phyloP scores from a whole-genome alignment of 1,140 invertebrate genomes.

The Chironomus striatipennis region DNA sequence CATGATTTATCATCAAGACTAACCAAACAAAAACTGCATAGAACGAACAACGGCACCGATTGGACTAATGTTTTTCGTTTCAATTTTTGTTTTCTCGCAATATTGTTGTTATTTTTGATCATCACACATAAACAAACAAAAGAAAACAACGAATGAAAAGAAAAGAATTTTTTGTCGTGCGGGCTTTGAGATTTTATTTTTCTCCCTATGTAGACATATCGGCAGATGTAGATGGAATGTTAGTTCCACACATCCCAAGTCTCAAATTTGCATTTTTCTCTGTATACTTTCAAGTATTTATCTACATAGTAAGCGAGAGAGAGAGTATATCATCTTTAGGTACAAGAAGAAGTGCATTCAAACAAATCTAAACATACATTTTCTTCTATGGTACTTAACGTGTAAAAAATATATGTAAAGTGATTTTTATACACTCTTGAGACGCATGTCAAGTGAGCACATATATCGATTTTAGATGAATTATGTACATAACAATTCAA shows the following conservation, averaged over 20 bases:
- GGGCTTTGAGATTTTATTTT: background rate
- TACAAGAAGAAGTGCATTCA: too few species aligned
- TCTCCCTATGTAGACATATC: background rate
- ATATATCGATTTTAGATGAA: too few species aligned
- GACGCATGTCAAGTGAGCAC: too few species aligned
- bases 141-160: conserved; percentile 10
- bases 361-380: too few species aligned
- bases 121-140: background rate
- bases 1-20: background rate
- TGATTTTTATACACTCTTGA: too few species aligned
- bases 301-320: background rate
- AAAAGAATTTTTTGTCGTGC: background rate
- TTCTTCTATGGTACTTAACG: too few species aligned
- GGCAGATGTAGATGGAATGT: background rate
- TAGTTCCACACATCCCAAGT: background rate
- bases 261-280: background rate
- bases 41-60: conserved; percentile 4
- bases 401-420: too few species aligned
- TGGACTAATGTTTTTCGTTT: conserved; percentile 9
- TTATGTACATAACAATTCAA: too few species aligned
- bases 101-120: conserved; percentile 14
- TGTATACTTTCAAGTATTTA: background rate
- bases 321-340: too few species aligned
- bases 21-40: background rate
- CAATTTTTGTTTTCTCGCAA: background rate